Conservation (phyloP, 2,888 invertebrate species). For the Stenurella melanura region DNA sequence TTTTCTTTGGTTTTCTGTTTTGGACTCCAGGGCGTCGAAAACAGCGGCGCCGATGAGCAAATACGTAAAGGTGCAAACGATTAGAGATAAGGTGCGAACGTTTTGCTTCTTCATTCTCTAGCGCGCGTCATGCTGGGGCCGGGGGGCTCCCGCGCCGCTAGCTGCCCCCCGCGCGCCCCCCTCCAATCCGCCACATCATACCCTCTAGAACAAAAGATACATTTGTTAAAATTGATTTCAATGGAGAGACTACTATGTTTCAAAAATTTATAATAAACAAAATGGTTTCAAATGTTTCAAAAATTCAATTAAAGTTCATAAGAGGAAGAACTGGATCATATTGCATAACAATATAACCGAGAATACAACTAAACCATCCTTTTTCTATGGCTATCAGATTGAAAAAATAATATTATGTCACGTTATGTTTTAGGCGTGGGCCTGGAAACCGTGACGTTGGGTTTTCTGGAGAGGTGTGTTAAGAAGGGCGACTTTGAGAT, state of each 20-base stretch:
- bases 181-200: constrained; percentile 66
- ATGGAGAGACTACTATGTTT: neutral
- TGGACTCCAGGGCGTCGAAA: constrained; percentile 98
- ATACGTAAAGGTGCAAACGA: constrained; percentile 99
- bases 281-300: too few species aligned
- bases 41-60: constrained; percentile 99
- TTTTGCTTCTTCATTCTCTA: constrained; percentile 99
- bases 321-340: too few species aligned
- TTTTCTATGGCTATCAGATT: too few species aligned
- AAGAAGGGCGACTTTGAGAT: too few species aligned
- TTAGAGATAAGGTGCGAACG: constrained; percentile 99
- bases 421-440: too few species aligned
- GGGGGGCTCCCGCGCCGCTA: constrained; percentile 71
- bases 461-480: too few species aligned
- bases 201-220: constrained; percentile 51
- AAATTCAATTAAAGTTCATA: too few species aligned
- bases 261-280: too few species aligned
- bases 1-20: constrained; percentile 93
- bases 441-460: too few species aligned
- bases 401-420: too few species aligned
- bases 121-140: constrained; percentile 78
- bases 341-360: too few species aligned
- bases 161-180: constrained; percentile 71
- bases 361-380: too few species aligned
- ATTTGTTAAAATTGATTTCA: neutral